Percentiles rank a stretch among this genome's conserved stretches.
These are phyloP conservation scores for Pegea sp. DNA, from an alignment of 23 tunicate species.

Conservation along the genomic window DNA sequence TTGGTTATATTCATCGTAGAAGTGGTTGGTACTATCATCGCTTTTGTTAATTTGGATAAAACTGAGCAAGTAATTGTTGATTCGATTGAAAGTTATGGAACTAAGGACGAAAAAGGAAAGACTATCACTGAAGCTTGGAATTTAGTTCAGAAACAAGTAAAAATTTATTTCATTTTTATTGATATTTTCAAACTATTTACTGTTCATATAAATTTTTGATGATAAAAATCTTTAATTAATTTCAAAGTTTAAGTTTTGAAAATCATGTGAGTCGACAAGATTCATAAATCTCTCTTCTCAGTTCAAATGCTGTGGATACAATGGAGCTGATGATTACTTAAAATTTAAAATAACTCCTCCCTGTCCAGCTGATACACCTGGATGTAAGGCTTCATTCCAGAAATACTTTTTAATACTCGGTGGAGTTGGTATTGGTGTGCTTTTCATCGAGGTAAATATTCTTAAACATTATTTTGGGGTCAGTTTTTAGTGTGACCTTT, in stretches of 20 bases:
- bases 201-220: background rate
- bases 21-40: conserved; percentile 51
- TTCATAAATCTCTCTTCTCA: conserved; percentile 3
- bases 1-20: conserved; percentile 52
- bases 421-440: conserved; percentile 41
- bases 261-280: background rate
- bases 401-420: conserved; percentile 46
- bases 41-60: conserved; percentile 33
- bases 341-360: no score
- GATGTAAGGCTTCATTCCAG: conserved; percentile 24
- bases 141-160: conserved; percentile 30
- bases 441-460: conserved; percentile 61
- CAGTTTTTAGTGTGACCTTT: no score
- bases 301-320: conserved; percentile 67
- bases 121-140: conserved; percentile 42
- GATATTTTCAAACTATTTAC: background rate
- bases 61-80: conserved; percentile 22
- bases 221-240: background rate
- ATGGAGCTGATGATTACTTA: conserved; percentile 33
- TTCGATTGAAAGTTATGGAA: conserved; percentile 13
- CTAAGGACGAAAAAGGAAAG: conserved; percentile 7
- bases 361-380: no score
- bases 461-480: no score
- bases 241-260: background rate
- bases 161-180: background rate